Conservation (phyloP, 2,113 vertebrate genomes). For the Burhinus bistriatus region DNA sequence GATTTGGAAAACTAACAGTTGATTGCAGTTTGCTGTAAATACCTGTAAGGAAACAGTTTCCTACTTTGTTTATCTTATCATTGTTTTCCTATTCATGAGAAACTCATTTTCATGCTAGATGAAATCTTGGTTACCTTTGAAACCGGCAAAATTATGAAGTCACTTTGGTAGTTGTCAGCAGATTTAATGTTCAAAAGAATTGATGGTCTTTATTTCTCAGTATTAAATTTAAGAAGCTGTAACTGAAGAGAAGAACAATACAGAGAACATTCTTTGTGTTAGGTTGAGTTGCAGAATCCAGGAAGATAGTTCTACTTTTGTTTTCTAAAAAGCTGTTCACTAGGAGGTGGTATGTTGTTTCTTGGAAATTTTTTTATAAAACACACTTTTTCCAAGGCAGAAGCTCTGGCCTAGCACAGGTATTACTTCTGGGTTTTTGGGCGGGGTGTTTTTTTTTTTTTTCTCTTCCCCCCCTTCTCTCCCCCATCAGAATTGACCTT, state of each 20-base stretch:
- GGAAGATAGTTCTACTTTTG: neutral
- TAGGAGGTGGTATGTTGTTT: neutral
- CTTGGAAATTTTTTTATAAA: neutral
- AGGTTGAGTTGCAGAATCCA: neutral
- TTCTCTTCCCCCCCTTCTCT: too few relatives aligned
- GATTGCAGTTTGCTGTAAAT: neutral
- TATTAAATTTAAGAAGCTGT: neutral
- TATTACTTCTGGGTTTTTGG: neutral
- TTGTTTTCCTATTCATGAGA: neutral
- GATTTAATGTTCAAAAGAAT: neutral
- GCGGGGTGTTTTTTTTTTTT: neutral
- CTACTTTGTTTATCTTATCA: neutral
- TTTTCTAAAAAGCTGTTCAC: neutral
- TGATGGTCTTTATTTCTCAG: neutral
- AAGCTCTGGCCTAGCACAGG: neutral
- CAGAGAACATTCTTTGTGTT: neutral
- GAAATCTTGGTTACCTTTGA: neutral
- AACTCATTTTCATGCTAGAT: neutral
- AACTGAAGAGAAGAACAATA: neutral
- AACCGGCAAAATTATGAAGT: neutral
- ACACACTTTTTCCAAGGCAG: neutral
- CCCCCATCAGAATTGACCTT: neutral
- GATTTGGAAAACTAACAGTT: neutral
- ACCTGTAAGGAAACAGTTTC: neutral
- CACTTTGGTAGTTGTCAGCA: neutral